Base-by-base conservation (phyloP, 2,888 invertebrate genomes). In the Lasioglossum marginatum region DNA sequence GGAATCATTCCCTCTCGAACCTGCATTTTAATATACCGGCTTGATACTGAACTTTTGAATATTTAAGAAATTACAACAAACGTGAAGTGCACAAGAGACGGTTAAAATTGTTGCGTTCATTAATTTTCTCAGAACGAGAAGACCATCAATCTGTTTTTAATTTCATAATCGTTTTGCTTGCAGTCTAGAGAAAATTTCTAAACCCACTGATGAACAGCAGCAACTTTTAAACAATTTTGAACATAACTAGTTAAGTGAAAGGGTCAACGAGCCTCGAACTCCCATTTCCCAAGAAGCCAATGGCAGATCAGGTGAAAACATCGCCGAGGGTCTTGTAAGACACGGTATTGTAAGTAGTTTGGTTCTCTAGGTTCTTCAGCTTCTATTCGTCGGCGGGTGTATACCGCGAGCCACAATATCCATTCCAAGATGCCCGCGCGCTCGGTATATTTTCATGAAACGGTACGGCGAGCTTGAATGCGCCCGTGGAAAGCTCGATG, bases 361-460 rank as follows among this genome's bases (percentile, higher is more conserved):
- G 45, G 60, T 16, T 81, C 66, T 23, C 43, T 48, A 23, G 2
- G 45, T 70, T 74, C 16, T 27, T 66, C 45, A 1, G 12, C 37
- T 37, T 37, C 31, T 43, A 43, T 66, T 48, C 34, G 40, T 52
- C 45, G 57, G 19, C 8, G 8, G 16, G 23, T 12, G 34, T 14
- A 16, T 37, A 16, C 27, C 19, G 31, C 72, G n/a, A 63, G 48
- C 73, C 80, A 43, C 73, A 43, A 74, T 80, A 82, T 57, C 68
- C 66, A 71, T 82, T 75, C 34, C 70, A 37, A 45, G 73, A 70
- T 74, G 48, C 79, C 63, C 12, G 43, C 19, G 45, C 19, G 57
- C 60, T 23, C 43, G 75, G 37, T 52, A 27, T 63, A 34, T 82
- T 83, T 57, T 66, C 83, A 68, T 27, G 77, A 14, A 80, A 82